Evolutionary conservation across 1,140 invertebrate species (phyloP).

Genomic region (Harlomillsia oculata): DNA sequence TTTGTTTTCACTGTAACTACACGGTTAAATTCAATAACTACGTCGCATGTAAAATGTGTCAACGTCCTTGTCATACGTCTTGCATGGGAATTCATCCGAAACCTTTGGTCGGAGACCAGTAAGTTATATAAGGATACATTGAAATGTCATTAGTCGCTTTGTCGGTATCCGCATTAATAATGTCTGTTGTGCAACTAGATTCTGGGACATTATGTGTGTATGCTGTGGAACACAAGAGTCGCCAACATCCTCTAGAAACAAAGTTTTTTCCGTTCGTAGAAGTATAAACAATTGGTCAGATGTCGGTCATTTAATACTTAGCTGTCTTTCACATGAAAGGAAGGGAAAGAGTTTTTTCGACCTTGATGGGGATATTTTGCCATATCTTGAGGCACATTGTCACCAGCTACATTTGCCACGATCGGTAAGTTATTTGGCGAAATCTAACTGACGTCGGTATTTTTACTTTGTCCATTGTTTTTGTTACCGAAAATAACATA

Average conservation of each 20-base stretch:
- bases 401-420: slow-evolving; percentile 21
- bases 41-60: slow-evolving; percentile 24
- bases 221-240: slow-evolving; percentile 25
- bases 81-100: slow-evolving; percentile 15
- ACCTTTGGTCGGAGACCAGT: slow-evolving; percentile 26
- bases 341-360: slow-evolving; percentile 18
- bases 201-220: slow-evolving; percentile 29
- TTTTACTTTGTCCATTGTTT: not conserved
- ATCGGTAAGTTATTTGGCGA: slow-evolving; percentile 3
- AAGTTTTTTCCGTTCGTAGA: slow-evolving; percentile 26
- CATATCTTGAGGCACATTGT: slow-evolving; percentile 15
- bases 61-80: slow-evolving; percentile 15
- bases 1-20: slow-evolving; percentile 20
- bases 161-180: not conserved
- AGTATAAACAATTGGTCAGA: slow-evolving; percentile 25
- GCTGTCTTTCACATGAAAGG: slow-evolving; percentile 9
- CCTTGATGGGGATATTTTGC: slow-evolving; percentile 21
- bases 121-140: not conserved
- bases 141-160: not conserved
- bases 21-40: slow-evolving; percentile 9
- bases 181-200: not conserved
- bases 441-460: not conserved
- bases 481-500: not conserved
- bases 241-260: not conserved
- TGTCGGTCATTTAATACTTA: slow-evolving; percentile 22